phyloP scores from a whole-genome alignment of 2,113 vertebrate species.

The Uropsilus gracilis region DNA sequence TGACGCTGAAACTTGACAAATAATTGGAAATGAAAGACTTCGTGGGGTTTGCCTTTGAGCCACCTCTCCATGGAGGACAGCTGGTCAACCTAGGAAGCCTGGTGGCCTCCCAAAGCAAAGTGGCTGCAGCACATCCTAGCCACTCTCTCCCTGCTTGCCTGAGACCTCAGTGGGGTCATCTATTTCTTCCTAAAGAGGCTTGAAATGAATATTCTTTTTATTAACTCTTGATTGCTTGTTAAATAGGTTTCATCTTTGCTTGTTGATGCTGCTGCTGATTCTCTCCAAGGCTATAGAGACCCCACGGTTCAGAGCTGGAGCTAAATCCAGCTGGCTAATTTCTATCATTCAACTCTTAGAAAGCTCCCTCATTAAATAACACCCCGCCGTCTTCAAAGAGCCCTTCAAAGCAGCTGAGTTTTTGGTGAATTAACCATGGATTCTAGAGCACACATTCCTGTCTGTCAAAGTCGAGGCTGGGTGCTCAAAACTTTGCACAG shows the following conservation, averaged over 20 bases:
- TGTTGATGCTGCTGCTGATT: background rate
- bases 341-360: background rate
- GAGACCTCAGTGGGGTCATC: background rate
- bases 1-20: background rate
- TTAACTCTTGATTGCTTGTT: background rate
- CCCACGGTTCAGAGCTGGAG: background rate
- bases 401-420: background rate
- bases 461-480: too few species aligned
- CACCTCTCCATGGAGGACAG: background rate
- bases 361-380: background rate
- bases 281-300: background rate
- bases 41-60: background rate
- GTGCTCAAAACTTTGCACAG: accelerated
- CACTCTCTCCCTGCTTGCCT: background rate
- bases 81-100: background rate
- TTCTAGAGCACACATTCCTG: background rate
- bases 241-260: background rate
- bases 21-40: background rate
- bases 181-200: background rate
- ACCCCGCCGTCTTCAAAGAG: background rate
- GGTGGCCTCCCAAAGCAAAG: background rate
- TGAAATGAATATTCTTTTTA: background rate
- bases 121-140: background rate
- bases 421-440: background rate
- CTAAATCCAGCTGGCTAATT: background rate